Percentiles rank a stretch among this genome's conserved stretches.
These are phyloP conservation scores for Megathymus violae DNA, from an alignment of 1,140 invertebrate genomes.

Conservation along the genomic window DNA sequence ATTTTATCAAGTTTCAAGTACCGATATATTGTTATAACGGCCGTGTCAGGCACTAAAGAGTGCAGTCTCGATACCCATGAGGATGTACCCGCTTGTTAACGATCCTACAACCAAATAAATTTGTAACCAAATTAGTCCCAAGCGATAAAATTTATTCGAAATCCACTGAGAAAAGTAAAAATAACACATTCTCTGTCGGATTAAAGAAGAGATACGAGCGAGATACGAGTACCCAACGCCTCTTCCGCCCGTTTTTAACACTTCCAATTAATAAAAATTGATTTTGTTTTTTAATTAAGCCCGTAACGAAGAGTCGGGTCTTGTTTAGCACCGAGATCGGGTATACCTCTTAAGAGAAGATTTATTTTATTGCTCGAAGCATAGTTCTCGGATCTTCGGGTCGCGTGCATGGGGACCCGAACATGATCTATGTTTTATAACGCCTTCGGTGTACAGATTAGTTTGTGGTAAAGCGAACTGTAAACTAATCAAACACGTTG, in stretches of 20 bases:
- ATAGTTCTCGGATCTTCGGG: conserved; percentile 63
- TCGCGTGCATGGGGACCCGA: conserved; percentile 60
- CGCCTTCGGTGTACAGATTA: conserved; percentile 54
- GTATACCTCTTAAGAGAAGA: conserved; percentile 77
- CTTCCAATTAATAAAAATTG: conserved; percentile 83
- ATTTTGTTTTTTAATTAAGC: conserved; percentile 83
- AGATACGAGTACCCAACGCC: conserved; percentile 72
- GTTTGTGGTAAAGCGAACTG: conserved; percentile 57
- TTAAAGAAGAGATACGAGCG: conserved; percentile 81
- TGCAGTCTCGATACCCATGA: conserved; percentile 72
- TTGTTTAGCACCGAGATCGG: conserved; percentile 71
- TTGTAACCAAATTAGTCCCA: conserved; percentile 83
- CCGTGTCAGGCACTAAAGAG: conserved; percentile 74
- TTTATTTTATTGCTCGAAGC: conserved; percentile 82
- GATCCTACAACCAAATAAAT: conserved; percentile 81
- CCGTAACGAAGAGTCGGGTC: conserved; percentile 70
- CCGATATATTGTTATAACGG: conserved; percentile 81
- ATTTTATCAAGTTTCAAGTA: conserved; percentile 79
- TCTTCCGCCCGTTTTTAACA: conserved; percentile 83
- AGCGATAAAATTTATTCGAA: conserved; percentile 83
- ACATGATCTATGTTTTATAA: conserved; percentile 64
- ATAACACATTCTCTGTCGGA: conserved; percentile 82
- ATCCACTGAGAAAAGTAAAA: conserved; percentile 80
- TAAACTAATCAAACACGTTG: conserved; percentile 19
- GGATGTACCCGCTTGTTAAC: conserved; percentile 81